Evolutionary conservation across 2,113 vertebrate species (phyloP).

Genomic region (Malurus cyaneus): DNA sequence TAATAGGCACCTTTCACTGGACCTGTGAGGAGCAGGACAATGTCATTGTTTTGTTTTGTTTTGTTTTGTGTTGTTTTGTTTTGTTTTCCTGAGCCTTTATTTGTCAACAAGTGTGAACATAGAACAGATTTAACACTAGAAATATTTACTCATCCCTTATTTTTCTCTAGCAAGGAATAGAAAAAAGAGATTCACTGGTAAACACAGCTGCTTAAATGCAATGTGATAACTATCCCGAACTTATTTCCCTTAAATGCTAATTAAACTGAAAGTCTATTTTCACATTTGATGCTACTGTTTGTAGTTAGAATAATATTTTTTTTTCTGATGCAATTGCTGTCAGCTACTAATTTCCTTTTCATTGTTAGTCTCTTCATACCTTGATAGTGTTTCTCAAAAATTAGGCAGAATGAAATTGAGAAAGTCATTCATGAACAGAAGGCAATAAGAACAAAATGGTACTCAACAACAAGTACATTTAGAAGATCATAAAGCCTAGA

Average conservation of each 20-base stretch:
- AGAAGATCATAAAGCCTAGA: neutral
- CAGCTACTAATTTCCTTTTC: neutral
- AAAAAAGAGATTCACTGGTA: neutral
- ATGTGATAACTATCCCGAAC: neutral
- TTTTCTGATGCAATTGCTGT: neutral
- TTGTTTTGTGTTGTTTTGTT: neutral
- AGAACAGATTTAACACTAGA: neutral
- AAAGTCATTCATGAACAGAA: neutral
- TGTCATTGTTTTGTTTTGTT: neutral
- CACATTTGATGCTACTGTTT: neutral
- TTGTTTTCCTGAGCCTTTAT: neutral
- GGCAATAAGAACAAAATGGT: neutral
- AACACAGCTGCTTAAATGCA: neutral
- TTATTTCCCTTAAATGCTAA: constrained; percentile 6
- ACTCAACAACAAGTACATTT: neutral
- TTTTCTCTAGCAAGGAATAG: neutral
- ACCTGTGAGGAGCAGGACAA: neutral
- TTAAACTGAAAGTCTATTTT: constrained; percentile 6
- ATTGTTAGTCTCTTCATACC: neutral
- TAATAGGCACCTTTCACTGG: neutral
- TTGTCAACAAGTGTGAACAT: neutral
- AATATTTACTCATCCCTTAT: neutral
- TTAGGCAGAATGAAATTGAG: neutral
- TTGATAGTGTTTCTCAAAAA: neutral
- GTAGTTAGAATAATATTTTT: neutral